Evolutionary conservation across 2,888 invertebrate genomes (phyloP), one percentile per base, ranked within the genome.

Genomic region (Callimorpha dominula): DNA sequence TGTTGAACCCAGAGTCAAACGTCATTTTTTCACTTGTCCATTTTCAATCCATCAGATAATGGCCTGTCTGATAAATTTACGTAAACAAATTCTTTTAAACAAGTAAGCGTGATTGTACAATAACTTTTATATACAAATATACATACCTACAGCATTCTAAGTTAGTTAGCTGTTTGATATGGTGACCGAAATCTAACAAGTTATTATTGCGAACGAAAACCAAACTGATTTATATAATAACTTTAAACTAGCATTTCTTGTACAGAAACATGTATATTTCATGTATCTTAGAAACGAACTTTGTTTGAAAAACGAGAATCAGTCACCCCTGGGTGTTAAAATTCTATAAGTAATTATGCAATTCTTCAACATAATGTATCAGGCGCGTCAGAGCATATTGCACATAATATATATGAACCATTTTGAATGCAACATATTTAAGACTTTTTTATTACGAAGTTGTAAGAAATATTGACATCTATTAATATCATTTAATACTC

Each of bases 61-160:
- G 71, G 75, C 74, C 74, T 83, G 70, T 68, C 79, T 81, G 75
- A 76, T 79, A 74, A 75, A 78, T 60, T 74, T 82, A 78, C 82
- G 75, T 78, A 81, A 76, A 75, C 76, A 82, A 75, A 76, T 80
- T 77, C 65, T 76, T 76, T 80, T 77, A 82, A 75, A 84, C 80
- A 80, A 80, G 82, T 82, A 84, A 84, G 73, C 83, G 75, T 84
- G 77, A 82, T 84, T 82, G 81, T 78, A 78, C 78, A 80, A 77
- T 78, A 82, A 78, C 80, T 74, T 79, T 74, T 79, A 82, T 81
- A 71, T 76, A 31, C 31, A 31, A 31, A 31, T 31, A 31, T 31
- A 31, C 31, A 2, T 31, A 83, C 60, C 31, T 46, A 46, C 74
- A 79, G 54, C 73, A 74, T 75, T 74, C 60, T 65, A 70, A 77